Evolutionary conservation across 2,888 invertebrate genomes (phyloP).

Genomic region (Leptopterna dolabrata): DNA sequence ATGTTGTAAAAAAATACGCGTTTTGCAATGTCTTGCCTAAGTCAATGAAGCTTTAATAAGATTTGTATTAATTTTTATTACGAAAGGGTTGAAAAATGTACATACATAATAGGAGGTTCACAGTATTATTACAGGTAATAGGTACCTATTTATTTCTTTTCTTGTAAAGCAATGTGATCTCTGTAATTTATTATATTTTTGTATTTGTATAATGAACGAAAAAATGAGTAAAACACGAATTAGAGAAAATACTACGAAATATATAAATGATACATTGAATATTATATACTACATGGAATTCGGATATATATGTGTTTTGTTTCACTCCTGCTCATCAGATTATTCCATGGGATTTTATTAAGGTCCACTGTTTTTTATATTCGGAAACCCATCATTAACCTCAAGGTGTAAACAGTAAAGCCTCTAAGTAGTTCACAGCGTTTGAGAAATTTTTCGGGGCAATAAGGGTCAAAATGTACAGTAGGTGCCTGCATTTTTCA

Average conservation of each 20-base stretch:
- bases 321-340: no score
- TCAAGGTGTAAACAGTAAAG: no score
- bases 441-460: no score
- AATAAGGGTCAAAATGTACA: no score
- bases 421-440: no score
- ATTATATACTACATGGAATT: no score
- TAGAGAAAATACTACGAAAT: not conserved
- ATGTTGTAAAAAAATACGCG: not conserved
- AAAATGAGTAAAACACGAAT: not conserved
- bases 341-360: no score
- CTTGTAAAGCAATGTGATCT: conserved; percentile 31
- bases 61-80: not conserved
- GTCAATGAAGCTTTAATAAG: conserved; percentile 47
- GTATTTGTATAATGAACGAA: conserved; percentile 6
- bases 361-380: no score
- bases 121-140: not conserved
- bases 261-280: not conserved
- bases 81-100: not conserved
- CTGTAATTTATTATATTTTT: conserved; percentile 52
- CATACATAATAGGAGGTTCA: not conserved
- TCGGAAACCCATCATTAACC: no score
- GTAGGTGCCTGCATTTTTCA: no score
- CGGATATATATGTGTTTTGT: no score
- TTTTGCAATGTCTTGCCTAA: conserved; percentile 48
- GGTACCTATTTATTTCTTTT: not conserved